Evolutionary conservation across 2,797 vertebrate species (phyloP).

Genomic region (Nannoperca australis): DNA sequence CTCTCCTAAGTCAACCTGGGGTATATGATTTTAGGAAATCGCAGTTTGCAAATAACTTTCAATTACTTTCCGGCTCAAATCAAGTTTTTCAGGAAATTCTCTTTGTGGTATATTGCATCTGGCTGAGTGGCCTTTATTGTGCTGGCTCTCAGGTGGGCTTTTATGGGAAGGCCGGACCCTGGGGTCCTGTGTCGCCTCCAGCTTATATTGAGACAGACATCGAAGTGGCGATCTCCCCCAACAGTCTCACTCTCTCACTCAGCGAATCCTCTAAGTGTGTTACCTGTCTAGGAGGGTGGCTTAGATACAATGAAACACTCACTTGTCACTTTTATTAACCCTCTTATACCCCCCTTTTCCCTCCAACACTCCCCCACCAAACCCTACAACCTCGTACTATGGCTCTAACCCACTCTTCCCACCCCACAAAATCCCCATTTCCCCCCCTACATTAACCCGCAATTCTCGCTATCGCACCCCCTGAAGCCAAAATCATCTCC

Average conservation of each 20-base stretch:
- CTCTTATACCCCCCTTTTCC: slow-evolving; percentile 65
- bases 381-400: slow-evolving; percentile 56
- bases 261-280: slow-evolving; percentile 85
- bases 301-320: slow-evolving; percentile 86
- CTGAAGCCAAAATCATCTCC: slow-evolving; percentile 82
- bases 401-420: slow-evolving; percentile 53
- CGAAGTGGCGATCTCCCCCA: slow-evolving; percentile 72
- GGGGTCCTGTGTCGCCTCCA: slow-evolving; percentile 78
- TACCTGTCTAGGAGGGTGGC: slow-evolving; percentile 82
- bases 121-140: slow-evolving; percentile 84
- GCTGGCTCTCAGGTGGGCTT: slow-evolving; percentile 79
- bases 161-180: slow-evolving; percentile 79
- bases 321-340: slow-evolving; percentile 85
- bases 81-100: slow-evolving; percentile 81
- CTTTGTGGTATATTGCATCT: slow-evolving; percentile 80
- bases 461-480: slow-evolving; percentile 75
- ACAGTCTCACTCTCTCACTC: slow-evolving; percentile 76
- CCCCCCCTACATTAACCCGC: slow-evolving; percentile 73
- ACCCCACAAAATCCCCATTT: slow-evolving; percentile 64
- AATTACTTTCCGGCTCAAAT: slow-evolving; percentile 82
- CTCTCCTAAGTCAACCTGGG: slow-evolving; percentile 80
- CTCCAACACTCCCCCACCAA: slow-evolving; percentile 25
- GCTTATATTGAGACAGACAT: slow-evolving; percentile 85
- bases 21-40: slow-evolving; percentile 82
- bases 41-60: slow-evolving; percentile 84